Conservation (phyloP, 2,113 vertebrate species). For the Seriola aureovittata region DNA sequence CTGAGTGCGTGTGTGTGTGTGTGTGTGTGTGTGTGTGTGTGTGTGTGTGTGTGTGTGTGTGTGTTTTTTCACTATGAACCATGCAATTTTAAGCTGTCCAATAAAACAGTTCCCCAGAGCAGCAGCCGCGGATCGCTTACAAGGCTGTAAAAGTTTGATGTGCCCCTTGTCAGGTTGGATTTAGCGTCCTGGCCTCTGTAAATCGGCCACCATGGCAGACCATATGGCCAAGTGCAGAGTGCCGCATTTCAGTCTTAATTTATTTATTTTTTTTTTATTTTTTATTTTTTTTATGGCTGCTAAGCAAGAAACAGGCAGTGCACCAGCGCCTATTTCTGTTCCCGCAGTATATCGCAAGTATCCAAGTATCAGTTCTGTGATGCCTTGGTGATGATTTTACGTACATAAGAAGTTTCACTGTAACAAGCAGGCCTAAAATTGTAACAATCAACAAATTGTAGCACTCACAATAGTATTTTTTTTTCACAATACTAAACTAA, state of each 20-base stretch:
- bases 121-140: conserved; percentile 65
- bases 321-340: conserved; percentile 13
- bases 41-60: conserved; percentile 9
- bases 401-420: conserved; percentile 52
- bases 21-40: not conserved
- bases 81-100: conserved; percentile 74
- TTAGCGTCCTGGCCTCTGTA: conserved; percentile 48
- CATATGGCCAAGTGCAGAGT: conserved; percentile 21
- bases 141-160: conserved; percentile 72
- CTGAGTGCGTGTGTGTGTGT: not conserved
- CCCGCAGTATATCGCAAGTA: not conserved
- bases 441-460: no score
- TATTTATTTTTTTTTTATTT: conserved; percentile 50
- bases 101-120: conserved; percentile 62
- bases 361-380: not conserved
- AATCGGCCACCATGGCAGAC: conserved; percentile 31
- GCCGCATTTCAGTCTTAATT: conserved; percentile 50
- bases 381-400: not conserved
- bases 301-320: not conserved
- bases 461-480: no score
- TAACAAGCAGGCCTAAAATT: no score
- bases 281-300: conserved; percentile 50
- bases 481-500: no score
- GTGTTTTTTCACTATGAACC: conserved; percentile 55
- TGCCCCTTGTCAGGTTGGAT: conserved; percentile 69